These are phyloP conservation scores for Fundulus diaphanus DNA, from an alignment of 2,797 vertebrate species.

Conservation along the genomic window DNA sequence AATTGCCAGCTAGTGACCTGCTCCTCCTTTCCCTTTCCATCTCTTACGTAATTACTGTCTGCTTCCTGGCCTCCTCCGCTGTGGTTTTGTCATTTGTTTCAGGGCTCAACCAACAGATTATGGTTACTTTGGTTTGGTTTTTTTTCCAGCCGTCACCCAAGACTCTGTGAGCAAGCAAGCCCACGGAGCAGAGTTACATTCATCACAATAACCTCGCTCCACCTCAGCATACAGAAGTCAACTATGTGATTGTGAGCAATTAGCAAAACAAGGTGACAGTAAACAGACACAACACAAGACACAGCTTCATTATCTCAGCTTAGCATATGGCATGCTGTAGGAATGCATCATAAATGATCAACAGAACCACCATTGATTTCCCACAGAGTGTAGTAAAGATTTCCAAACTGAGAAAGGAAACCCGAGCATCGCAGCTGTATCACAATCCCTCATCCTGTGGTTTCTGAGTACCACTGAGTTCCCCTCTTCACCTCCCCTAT, in stretches of 20 bases:
- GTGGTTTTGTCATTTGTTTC: slow-evolving; percentile 40
- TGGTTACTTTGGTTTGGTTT: slow-evolving; percentile 35
- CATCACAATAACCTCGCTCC: slow-evolving; percentile 9
- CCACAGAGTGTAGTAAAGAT: slow-evolving; percentile 3
- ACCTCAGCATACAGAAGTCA: slow-evolving; percentile 2
- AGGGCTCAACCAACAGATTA: slow-evolving; percentile 24
- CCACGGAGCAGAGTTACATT: slow-evolving; percentile 21
- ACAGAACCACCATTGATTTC: slow-evolving; percentile 5
- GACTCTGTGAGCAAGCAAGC: slow-evolving; percentile 17
- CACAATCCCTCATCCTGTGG: slow-evolving; percentile 27
- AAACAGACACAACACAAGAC: neutral
- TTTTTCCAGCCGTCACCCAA: slow-evolving; percentile 33
- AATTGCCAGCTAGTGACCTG: neutral
- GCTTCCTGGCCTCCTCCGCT: slow-evolving; percentile 17
- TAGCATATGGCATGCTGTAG: slow-evolving; percentile 10
- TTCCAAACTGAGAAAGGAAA: slow-evolving; percentile 4
- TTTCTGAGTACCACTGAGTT: slow-evolving; percentile 13
- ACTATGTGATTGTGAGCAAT: neutral
- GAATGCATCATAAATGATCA: slow-evolving; percentile 6
- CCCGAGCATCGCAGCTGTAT: slow-evolving; percentile 1
- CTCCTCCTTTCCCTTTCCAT: neutral
- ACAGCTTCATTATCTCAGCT: slow-evolving; percentile 19
- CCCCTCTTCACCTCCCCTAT: slow-evolving; percentile 8
- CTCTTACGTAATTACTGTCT: slow-evolving; percentile 12
- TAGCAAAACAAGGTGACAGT: neutral